phyloP scores from a whole-genome alignment of 2,888 invertebrate species.

The Gastrophysa polygoni region DNA sequence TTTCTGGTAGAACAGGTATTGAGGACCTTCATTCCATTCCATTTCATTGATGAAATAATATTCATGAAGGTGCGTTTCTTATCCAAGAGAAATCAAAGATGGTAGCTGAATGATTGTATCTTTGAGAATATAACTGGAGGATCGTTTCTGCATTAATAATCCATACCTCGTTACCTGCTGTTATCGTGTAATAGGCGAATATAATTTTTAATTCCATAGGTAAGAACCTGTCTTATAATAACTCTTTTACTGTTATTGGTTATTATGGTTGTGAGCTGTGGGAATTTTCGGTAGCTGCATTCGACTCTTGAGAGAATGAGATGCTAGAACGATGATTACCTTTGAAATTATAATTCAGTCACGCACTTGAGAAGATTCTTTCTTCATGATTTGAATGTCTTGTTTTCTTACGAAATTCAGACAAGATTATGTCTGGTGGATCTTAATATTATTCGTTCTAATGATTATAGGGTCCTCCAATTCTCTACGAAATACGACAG shows the following conservation, averaged over 20 bases:
- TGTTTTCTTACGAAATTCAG: too few species aligned
- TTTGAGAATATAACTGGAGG: not conserved
- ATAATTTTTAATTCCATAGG: not conserved
- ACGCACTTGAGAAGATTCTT: too few species aligned
- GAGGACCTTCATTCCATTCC: not conserved
- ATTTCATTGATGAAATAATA: not conserved
- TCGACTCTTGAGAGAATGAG: constrained; percentile 5
- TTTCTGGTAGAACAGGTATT: not conserved
- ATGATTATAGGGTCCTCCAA: too few species aligned
- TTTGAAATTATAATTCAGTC: too few species aligned
- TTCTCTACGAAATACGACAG: too few species aligned
- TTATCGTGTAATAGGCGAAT: not conserved
- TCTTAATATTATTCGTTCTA: too few species aligned
- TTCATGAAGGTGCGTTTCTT: not conserved
- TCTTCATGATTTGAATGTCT: too few species aligned
- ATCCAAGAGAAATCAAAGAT: not conserved
- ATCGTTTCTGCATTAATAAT: not conserved
- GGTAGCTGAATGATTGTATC: not conserved
- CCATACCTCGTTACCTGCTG: not conserved
- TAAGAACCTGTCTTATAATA: not conserved
- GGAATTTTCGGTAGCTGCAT: not conserved
- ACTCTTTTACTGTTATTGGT: not conserved
- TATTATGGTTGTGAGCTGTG: not conserved
- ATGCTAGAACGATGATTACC: too few species aligned
- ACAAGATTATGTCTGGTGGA: too few species aligned